Conservation (phyloP, 2,113 vertebrate species). For the Scytalopus superciliaris region DNA sequence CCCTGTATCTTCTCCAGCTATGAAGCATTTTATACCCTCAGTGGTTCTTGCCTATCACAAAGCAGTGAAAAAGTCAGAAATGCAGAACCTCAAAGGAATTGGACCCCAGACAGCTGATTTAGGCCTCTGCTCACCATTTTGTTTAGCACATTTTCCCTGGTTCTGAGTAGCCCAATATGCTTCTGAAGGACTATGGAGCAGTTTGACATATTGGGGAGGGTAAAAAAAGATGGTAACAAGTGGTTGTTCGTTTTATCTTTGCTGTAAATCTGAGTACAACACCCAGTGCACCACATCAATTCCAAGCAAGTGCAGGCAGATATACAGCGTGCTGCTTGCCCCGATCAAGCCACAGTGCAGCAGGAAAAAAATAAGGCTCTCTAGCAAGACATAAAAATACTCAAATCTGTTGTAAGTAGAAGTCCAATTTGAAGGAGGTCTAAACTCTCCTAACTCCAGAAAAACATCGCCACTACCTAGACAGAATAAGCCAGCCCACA, state of each 20-base stretch:
- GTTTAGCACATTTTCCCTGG: not conserved
- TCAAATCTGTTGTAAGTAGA: not conserved
- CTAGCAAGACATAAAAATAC: not conserved
- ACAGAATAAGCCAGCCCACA: not conserved
- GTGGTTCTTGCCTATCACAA: not conserved
- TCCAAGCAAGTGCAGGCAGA: conserved; percentile 13
- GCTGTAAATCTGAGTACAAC: conserved; percentile 19
- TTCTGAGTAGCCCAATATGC: not conserved
- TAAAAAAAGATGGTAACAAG: not conserved
- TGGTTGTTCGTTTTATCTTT: conserved; percentile 16
- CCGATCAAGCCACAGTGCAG: not conserved
- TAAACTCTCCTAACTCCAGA: not conserved
- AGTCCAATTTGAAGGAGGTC: not conserved
- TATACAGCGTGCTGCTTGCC: not conserved
- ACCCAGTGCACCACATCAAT: not conserved
- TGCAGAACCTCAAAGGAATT: not conserved
- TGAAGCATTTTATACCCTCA: not conserved
- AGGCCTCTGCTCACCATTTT: not conserved
- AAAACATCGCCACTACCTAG: not conserved
- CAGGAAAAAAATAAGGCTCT: not conserved
- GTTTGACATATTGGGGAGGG: not conserved
- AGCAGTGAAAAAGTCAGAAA: not conserved
- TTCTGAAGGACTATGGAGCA: not conserved
- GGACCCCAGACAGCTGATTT: not conserved
- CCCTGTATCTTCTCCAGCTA: not conserved